Conservation (phyloP, 2,888 invertebrate species). For the Agrotis ipsilon region DNA sequence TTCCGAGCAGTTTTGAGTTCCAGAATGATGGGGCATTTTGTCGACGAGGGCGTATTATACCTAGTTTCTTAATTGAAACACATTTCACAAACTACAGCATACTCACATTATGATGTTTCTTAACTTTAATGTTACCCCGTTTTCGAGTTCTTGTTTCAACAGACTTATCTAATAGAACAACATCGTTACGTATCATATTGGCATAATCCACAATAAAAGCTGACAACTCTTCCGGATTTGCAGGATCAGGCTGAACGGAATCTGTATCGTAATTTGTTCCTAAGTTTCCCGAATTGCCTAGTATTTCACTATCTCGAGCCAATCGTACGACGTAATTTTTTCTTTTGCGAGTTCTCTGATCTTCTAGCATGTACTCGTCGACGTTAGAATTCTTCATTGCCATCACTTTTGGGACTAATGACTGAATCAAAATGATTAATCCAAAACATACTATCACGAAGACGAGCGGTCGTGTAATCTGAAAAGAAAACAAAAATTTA, state of each 20-base stretch:
- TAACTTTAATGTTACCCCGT: conserved; percentile 82
- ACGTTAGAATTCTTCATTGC: conserved; percentile 75
- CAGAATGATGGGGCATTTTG: no score
- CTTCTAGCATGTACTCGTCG: conserved; percentile 78
- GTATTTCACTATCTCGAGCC: conserved; percentile 72
- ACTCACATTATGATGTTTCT: conserved; percentile 79
- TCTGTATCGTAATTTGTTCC: conserved; percentile 74
- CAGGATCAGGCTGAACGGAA: conserved; percentile 69
- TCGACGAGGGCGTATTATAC: no score
- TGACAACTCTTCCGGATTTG: conserved; percentile 78
- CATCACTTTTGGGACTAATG: conserved; percentile 74
- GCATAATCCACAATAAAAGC: conserved; percentile 84
- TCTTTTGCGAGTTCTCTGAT: conserved; percentile 78
- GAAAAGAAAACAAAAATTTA: conserved; percentile 68
- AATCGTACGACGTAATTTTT: conserved; percentile 81
- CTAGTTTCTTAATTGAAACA: background rate
- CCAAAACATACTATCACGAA: conserved; percentile 74
- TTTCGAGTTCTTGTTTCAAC: conserved; percentile 85
- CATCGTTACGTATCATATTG: conserved; percentile 85
- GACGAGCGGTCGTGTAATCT: conserved; percentile 74
- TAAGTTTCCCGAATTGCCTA: conserved; percentile 72
- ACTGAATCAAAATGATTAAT: conserved; percentile 75
- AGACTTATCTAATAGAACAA: conserved; percentile 84
- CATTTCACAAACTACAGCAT: conserved; percentile 11
- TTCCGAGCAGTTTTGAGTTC: no score